Conservation (phyloP, 2,113 vertebrate genomes). For the Chionodraco myersi region DNA sequence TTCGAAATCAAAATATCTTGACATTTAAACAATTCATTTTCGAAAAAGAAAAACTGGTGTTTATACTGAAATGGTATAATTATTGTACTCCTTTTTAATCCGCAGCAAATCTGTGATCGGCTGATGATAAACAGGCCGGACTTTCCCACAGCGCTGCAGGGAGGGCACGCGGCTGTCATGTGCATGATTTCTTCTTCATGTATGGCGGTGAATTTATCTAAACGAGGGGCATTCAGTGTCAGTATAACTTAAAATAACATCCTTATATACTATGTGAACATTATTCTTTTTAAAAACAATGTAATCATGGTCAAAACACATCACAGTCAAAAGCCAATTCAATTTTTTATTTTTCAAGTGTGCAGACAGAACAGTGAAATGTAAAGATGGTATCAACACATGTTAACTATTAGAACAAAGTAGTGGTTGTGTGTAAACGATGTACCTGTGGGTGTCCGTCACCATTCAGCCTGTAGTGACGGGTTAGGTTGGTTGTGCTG, state of each 20-base stretch:
- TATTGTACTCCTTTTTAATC: conserved; percentile 1
- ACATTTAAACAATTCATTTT: not conserved
- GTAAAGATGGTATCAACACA: not conserved
- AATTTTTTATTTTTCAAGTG: conserved; percentile 54
- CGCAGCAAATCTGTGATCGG: not conserved
- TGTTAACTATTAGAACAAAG: not conserved
- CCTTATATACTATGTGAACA: too few relatives aligned
- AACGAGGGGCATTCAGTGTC: not conserved
- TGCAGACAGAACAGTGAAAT: conserved; percentile 23
- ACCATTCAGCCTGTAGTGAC: not conserved
- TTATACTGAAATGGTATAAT: not conserved
- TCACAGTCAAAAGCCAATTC: conserved; percentile 27
- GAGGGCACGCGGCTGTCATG: not conserved
- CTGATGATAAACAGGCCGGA: conserved; percentile 7
- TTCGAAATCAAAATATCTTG: not conserved
- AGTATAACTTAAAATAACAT: not conserved
- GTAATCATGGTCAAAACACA: conserved; percentile 22
- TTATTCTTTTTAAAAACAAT: not conserved
- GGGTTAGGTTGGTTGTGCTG: not conserved
- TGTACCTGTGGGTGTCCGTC: conserved; percentile 15
- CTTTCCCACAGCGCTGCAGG: conserved; percentile 10
- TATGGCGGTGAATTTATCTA: not conserved
- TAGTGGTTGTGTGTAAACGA: not conserved
- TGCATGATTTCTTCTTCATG: not conserved
- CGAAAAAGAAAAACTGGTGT: not conserved